Evolutionary conservation across 2,797 vertebrate species (phyloP).

Genomic region (Paratrypauchen microcephalus): DNA sequence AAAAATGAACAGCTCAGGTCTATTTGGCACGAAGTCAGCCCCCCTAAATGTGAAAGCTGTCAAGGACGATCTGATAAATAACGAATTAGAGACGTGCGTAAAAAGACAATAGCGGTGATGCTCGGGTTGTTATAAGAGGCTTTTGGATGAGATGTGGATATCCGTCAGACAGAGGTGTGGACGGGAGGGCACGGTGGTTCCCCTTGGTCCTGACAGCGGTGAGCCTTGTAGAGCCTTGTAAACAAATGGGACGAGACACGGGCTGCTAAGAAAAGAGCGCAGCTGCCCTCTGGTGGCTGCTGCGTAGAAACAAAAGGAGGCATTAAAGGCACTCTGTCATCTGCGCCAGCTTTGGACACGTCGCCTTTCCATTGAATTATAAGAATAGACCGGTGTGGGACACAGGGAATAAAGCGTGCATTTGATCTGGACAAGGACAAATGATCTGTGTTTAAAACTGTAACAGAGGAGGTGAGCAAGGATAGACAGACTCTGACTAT

Average conservation of each 20-base stretch:
- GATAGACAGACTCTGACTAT: too few relatives aligned
- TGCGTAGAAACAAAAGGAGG: constrained; percentile 9
- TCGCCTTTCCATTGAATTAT: not conserved
- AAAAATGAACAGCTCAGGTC: constrained; percentile 23
- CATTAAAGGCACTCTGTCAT: constrained; percentile 1
- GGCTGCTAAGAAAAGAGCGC: constrained; percentile 42
- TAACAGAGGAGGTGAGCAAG: not conserved
- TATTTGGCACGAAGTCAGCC: constrained; percentile 29
- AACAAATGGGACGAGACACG: constrained; percentile 36
- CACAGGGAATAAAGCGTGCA: not conserved
- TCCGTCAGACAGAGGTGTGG: not conserved
- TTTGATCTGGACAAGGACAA: not conserved
- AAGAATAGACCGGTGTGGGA: not conserved
- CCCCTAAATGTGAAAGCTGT: constrained; percentile 30
- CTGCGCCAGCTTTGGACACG: not conserved
- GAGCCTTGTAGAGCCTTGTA: constrained; percentile 14
- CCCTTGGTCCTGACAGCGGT: not conserved
- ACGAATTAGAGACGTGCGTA: constrained; percentile 25
- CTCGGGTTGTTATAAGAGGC: not conserved
- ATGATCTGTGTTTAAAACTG: not conserved
- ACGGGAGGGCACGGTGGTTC: constrained; percentile 13
- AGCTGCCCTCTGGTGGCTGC: constrained; percentile 71
- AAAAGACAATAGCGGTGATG: not conserved
- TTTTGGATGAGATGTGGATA: not conserved
- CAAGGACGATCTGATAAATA: constrained; percentile 54